A percentile compares a stretch with the other conserved stretches of the same genome.
Evolutionary conservation across 2,888 invertebrate genomes (phyloP).

Genomic region (Acanthoscelides obtectus): DNA sequence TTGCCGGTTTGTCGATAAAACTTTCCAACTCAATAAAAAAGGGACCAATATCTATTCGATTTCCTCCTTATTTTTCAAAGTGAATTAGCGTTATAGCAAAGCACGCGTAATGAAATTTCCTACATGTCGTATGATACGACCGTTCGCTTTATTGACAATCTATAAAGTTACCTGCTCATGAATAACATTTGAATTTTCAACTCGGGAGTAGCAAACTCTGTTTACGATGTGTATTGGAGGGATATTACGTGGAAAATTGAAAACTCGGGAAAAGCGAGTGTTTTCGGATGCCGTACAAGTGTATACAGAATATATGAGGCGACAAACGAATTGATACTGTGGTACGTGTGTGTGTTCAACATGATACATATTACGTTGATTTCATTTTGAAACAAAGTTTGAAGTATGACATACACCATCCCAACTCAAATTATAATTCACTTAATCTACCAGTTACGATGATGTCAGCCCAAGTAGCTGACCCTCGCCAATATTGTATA

Average conservation of each 20-base stretch:
- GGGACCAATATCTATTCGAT: background rate
- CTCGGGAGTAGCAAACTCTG: background rate
- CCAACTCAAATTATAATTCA: no score
- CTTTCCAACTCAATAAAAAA: no score
- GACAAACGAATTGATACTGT: background rate
- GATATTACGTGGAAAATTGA: background rate
- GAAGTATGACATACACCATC: no score
- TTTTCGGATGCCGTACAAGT: background rate
- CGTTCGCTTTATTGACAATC: background rate
- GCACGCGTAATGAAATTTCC: background rate
- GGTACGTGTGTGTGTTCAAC: background rate
- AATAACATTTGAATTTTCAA: background rate
- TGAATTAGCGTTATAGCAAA: background rate
- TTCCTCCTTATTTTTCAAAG: background rate
- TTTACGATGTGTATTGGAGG: background rate
- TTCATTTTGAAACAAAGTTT: background rate
- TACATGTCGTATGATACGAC: background rate
- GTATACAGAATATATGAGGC: background rate
- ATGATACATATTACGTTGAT: background rate
- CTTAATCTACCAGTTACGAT: no score
- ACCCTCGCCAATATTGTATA: no score
- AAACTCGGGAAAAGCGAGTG: background rate
- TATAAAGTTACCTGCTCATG: background rate
- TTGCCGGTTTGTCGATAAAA: no score
- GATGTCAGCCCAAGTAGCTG: no score